Evolutionary conservation across 1,140 invertebrate species (phyloP).

Genomic region (Myzus persicae): DNA sequence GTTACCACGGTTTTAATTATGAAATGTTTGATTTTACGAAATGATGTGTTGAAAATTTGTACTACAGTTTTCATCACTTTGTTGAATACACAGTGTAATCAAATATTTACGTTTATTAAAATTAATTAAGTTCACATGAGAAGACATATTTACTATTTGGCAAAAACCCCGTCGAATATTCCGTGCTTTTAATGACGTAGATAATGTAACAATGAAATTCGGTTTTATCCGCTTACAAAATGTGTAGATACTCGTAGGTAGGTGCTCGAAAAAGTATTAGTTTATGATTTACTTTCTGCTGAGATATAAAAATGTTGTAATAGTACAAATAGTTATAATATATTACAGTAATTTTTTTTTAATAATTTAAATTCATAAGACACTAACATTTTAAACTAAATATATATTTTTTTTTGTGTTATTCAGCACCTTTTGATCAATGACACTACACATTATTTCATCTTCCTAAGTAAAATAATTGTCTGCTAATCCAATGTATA

Average conservation of each 20-base stretch:
- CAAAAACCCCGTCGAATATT: neutral
- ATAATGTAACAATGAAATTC: neutral
- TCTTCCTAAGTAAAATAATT: too few relatives aligned
- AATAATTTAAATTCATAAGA: too few relatives aligned
- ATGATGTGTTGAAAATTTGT: neutral
- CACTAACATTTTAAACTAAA: too few relatives aligned
- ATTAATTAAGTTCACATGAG: neutral
- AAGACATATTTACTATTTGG: neutral
- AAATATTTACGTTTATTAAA: slow-evolving; percentile 11
- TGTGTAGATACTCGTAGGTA: neutral
- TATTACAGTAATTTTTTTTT: neutral
- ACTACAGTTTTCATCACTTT: neutral
- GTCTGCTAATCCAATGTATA: too few relatives aligned
- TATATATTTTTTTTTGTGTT: too few relatives aligned
- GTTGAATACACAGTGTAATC: neutral
- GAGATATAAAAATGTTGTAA: neutral
- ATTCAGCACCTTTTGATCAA: too few relatives aligned
- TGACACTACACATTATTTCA: too few relatives aligned
- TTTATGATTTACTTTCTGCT: neutral
- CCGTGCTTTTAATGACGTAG: neutral
- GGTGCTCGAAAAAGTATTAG: neutral
- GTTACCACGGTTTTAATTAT: neutral
- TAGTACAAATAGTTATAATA: too few relatives aligned
- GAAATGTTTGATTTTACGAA: neutral
- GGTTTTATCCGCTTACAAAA: neutral